Conservation (phyloP, 2,888 invertebrate genomes). For the Liopterus haemorrhoidalis region DNA sequence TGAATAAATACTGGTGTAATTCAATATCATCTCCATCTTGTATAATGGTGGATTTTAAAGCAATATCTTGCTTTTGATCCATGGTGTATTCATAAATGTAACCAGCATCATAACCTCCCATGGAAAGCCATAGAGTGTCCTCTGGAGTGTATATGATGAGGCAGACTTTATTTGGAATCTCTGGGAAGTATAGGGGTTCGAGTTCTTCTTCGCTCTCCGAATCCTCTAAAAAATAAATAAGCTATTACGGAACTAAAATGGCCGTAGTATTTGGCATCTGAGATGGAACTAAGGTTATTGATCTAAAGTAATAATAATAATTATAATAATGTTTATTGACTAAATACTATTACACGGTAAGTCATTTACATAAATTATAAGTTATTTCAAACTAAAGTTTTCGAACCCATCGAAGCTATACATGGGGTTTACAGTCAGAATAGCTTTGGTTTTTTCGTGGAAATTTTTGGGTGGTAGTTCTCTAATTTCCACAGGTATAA, state of each 20-base stretch:
- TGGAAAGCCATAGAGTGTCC: conserved; percentile 55
- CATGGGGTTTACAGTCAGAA: no score
- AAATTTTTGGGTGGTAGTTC: no score
- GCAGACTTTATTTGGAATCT: conserved; percentile 53
- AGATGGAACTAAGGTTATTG: no score
- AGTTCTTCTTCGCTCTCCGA: conserved; percentile 53
- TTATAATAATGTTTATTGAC: not conserved
- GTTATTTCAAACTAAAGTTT: not conserved
- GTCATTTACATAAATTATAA: not conserved
- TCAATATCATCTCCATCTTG: conserved; percentile 53
- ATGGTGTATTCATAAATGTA: conserved; percentile 58
- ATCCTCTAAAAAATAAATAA: conserved; percentile 45
- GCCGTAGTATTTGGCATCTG: no score
- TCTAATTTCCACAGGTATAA: no score
- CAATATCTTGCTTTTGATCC: conserved; percentile 43
- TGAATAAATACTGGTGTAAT: conserved; percentile 50
- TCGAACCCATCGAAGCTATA: no score
- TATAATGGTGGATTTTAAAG: conserved; percentile 47
- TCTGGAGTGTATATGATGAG: conserved; percentile 51
- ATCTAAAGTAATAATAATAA: no score
- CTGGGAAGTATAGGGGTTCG: conserved; percentile 51
- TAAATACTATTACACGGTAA: not conserved
- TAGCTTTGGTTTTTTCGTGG: no score
- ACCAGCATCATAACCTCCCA: conserved; percentile 62
- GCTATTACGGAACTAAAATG: no score